Evolutionary conservation across 2,888 invertebrate species (phyloP), one percentile per base, ranked within the genome.

Genomic region (Amaurobius ferox): DNA sequence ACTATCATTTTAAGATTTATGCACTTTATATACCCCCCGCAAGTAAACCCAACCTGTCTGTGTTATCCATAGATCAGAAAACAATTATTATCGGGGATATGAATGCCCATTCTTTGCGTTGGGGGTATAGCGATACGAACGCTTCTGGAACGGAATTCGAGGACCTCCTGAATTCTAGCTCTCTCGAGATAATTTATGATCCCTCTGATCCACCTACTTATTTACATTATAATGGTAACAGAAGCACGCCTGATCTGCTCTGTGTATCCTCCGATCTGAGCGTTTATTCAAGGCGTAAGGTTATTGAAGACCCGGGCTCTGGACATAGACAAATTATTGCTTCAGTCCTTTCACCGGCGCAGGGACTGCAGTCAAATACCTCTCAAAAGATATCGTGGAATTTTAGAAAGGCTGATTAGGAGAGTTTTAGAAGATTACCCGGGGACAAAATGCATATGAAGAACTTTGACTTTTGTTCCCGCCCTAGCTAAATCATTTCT

Each of bases 1-100:
- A 3, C 0, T 48, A 19, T 44, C 44, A 71, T 19, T 71, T 44
- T 29, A 71, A 32, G 29, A 7, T 44, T 19, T 71, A 71, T 48
- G 70, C 70, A 39, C 44, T 77, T 29, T 35, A 44, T 32, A 67
- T 77, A n/a, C 64, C 77, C 16, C 76, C 66, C 16, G 28, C 11
- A 30, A 66, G 76, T 26, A 64, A 66, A 28, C 64, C 29, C 9
- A 35, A 77, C 3, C 19, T 67, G 44, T 2, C 66, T 29, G 29
- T 7, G 16, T 3, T 77, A 61, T 35, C 32, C 7, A 16, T 67
- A 44, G 39, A 1, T 30, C 7, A 11, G 29, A 44, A 77, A 67
- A 67, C 30, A 19, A 44, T 77, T 19, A 16, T 77, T 9, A 44
- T 44, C 30, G 67, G 66, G 0, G 44, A 67, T 16, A 44, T 66